Evolutionary conservation across 2,113 vertebrate genomes (phyloP).

Genomic region (Gorsachius goisagi): DNA sequence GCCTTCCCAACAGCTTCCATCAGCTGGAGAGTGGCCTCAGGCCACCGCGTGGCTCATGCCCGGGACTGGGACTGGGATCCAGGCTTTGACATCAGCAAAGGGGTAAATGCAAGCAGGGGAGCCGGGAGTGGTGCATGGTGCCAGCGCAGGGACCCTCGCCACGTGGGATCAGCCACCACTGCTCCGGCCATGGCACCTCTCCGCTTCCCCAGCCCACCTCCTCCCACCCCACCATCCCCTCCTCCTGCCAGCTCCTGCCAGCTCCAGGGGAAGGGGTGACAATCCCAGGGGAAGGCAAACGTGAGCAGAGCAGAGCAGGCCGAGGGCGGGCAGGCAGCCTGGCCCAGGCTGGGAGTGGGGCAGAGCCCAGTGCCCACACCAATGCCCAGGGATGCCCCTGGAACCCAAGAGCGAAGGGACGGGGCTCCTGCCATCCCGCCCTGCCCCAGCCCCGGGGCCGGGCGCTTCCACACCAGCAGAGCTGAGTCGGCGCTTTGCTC

Average conservation of each 20-base stretch:
- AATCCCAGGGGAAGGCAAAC: neutral
- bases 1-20: neutral
- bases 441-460: accelerated
- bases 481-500: neutral
- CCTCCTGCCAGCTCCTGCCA: neutral
- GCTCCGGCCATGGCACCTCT: accelerated
- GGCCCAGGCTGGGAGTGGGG: neutral
- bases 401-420: neutral
- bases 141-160: accelerated
- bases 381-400: neutral
- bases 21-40: neutral
- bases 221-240: neutral
- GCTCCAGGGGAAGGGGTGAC: neutral
- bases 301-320: neutral
- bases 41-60: neutral
- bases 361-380: neutral
- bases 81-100: neutral
- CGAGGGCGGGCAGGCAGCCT: neutral
- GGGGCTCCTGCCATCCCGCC: neutral
- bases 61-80: neutral
- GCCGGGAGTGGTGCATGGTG: accelerated
- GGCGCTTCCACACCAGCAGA: neutral
- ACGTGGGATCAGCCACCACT: neutral
- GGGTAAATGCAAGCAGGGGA: neutral
- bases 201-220: neutral